phyloP scores from a whole-genome alignment of 2,888 invertebrate genomes.

The Tetramorium bicarinatum region DNA sequence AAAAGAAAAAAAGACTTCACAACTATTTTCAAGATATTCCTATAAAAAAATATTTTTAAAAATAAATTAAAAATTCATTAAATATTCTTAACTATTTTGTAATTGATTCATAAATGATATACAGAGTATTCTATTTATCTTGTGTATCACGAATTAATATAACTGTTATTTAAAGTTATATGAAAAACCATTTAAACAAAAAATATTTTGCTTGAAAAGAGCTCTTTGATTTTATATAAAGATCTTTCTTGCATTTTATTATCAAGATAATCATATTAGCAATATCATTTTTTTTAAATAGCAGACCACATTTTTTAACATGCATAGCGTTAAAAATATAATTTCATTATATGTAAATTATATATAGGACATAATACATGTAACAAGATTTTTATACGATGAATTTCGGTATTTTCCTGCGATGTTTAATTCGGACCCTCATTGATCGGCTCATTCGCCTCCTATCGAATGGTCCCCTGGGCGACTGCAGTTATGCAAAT shows the following conservation, averaged over 20 bases:
- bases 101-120: not conserved
- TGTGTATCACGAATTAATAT: no score
- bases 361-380: not conserved
- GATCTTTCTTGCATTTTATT: no score
- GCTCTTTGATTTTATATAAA: no score
- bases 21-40: not conserved
- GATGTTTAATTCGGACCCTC: conserved; percentile 21
- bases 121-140: no score
- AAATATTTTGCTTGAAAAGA: no score
- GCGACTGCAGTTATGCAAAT: conserved; percentile 56
- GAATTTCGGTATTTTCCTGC: conserved; percentile 1
- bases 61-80: not conserved
- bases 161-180: no score
- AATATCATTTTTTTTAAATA: no score
- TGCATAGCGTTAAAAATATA: not conserved
- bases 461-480: conserved; percentile 4
- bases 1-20: not conserved
- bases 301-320: no score
- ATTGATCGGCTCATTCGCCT: conserved; percentile 13
- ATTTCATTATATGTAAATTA: not conserved
- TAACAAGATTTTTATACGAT: not conserved
- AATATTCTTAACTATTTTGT: not conserved
- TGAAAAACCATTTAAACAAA: no score
- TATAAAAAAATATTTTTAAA: not conserved
- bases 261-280: no score